Evolutionary conservation across 2,888 invertebrate genomes (phyloP), one percentile per base, ranked within the genome.

Genomic region (Horisme vitalbata): DNA sequence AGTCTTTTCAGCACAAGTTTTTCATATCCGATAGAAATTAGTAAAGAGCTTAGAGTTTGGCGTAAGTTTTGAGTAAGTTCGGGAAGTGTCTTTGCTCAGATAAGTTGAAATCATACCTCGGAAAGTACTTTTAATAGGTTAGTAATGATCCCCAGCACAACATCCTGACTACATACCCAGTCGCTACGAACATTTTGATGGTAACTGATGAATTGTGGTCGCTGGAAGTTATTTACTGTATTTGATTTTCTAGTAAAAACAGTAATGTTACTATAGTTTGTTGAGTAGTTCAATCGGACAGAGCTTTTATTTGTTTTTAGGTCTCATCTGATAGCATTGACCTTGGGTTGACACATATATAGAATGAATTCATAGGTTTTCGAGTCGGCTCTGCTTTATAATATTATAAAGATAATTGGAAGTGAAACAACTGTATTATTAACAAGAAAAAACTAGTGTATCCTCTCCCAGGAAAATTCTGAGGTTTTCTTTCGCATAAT

Each of bases 121-220:
- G 4, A 18, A 18, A 15, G 15, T n/a, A 18, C 18, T 18, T 5
- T 5, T 2, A 15, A 5, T 15, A 4, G 3, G 5, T 18, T 5
- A 5, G 4, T 18, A 5, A 18, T 18, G 6, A 18, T 18, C 23
- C 23, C 23, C 23, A 7, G 7, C 23, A 23, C 4, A n/a, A 0
- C 11, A 13, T 4, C 14, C 35, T 36, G 9, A 9, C 3, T 31
- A 11, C 31, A 12, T 24, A 8, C 10, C n/a, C 41, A 35, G 46
- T 7, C 14, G 18, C 65, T 54, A 65, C 60, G 60, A 71, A 73
- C 73, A 74, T 75, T 75, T 69, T 59, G 65, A 63, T 64, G 28
- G 35, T 37, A 41, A 23, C 33, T 33, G 47, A 62, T 70, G 74
- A 75, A 75, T 68, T 73, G 72, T 70, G 67, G 65, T 55, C 55